Evolutionary conservation across 2,888 invertebrate species (phyloP).

Genomic region (Hedya salicella): DNA sequence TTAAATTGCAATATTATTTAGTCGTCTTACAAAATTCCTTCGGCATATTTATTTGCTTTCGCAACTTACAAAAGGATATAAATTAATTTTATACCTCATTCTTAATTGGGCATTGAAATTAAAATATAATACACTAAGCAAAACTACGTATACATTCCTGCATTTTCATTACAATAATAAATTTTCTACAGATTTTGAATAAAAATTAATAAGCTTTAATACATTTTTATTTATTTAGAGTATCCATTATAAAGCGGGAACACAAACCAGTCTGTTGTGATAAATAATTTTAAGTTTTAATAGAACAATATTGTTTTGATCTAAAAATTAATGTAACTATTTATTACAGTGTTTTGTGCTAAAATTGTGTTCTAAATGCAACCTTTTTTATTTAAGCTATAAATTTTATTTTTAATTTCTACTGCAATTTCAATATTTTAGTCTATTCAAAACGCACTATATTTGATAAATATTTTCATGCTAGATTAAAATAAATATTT

Average conservation of each 20-base stretch:
- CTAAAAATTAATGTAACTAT: conserved; percentile 57
- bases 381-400: conserved; percentile 55
- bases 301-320: conserved; percentile 63
- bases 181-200: conserved; percentile 26
- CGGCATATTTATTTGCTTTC: neutral
- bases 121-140: neutral
- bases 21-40: neutral
- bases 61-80: neutral
- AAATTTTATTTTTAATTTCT: conserved; percentile 53
- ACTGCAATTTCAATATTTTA: conserved; percentile 54
- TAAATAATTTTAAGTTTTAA: conserved; percentile 75
- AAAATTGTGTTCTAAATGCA: conserved; percentile 63
- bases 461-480: conserved; percentile 10
- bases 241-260: conserved; percentile 61
- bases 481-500: conserved; percentile 45
- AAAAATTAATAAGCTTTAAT: conserved; percentile 74
- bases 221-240: conserved; percentile 69
- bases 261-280: conserved; percentile 81
- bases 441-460: conserved; percentile 48
- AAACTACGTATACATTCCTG: conserved; percentile 4
- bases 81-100: neutral
- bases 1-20: conserved; percentile 8
- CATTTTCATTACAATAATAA: neutral
- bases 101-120: conserved; percentile 13
- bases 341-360: conserved; percentile 58